Base-by-base conservation (phyloP, 1,140 invertebrate species). In the Formica exsecta region DNA sequence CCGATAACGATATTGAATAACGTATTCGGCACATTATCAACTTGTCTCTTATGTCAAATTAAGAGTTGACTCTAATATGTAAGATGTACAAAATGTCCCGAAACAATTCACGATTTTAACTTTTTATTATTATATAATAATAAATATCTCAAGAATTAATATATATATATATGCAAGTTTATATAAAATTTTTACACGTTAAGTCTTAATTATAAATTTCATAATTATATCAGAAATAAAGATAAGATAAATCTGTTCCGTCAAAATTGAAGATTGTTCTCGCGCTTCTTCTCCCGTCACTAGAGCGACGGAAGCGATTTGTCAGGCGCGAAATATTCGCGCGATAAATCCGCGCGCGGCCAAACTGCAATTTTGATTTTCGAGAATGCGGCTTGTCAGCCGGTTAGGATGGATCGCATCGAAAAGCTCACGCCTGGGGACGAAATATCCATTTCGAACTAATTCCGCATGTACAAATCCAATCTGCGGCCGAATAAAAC, bases 381-480 rank as follows among this genome's bases (percentile, higher is more conserved):
- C 73, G 81, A 65, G 48, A 51, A 80, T 41, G 44, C 64, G 32
- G 64, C 29, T 38, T 76, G 73, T 76, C 81, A 48, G 32, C 36
- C 73, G 9, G 44, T 54, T 61, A 51, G 57, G 36, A 85, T 83
- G 25, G 61, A 77, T 85, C 62, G 62, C 59, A 2, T 11, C 36
- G 41, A 41, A 62, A 76, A 44, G 61, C 57, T 85, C 81, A 38
- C 74, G 59, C 62, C 68, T 11, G 19, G 38, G 48, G 32, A 85
- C 57, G 44, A 77, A 77, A 77, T 70, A 81, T 74, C 68, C 79
- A 83, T 86, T 70, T 54, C 51, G 41, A 81, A 83, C 76, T 86
- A 86, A 86, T 86, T 86, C 65, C 77, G 32, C 66, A 61, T 83
- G 76, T 83, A 71, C 44, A 84, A 86, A 86, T 86, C 68, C 85